phyloP scores from a whole-genome alignment of 2,113 vertebrate species.

The Heterotis niloticus region DNA sequence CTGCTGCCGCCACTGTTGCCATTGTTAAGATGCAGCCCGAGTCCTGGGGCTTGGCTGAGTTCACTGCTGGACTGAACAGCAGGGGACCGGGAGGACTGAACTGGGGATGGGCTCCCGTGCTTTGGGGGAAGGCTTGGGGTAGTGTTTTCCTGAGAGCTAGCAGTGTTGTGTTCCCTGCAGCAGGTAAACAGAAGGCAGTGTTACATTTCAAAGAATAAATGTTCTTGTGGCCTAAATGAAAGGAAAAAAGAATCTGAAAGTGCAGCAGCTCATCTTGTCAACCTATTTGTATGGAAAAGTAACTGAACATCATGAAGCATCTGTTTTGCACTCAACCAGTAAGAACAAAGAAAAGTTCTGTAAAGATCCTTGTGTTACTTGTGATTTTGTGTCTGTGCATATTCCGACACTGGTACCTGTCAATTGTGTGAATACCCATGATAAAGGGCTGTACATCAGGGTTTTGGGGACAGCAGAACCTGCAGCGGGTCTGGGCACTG shows the following conservation, averaged over 20 bases:
- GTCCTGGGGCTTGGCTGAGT: slow-evolving; percentile 63
- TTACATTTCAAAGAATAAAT: neutral
- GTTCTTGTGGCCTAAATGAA: neutral
- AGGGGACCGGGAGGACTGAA: slow-evolving; percentile 69
- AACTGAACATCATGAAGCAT: neutral
- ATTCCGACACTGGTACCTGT: slow-evolving; percentile 68
- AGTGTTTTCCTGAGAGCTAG: slow-evolving; percentile 91
- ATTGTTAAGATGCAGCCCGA: slow-evolving; percentile 70
- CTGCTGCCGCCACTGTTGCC: slow-evolving; percentile 63
- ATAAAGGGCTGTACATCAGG: slow-evolving; percentile 92
- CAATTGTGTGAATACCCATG: slow-evolving; percentile 95
- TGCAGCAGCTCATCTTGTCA: neutral
- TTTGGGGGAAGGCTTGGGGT: slow-evolving; percentile 74
- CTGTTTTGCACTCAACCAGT: neutral
- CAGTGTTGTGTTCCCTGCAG: slow-evolving; percentile 86
- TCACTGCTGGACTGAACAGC: slow-evolving; percentile 57
- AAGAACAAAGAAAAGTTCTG: neutral
- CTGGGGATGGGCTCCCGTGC: slow-evolving; percentile 71
- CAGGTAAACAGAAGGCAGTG: neutral
- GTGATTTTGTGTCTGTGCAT: too few species aligned
- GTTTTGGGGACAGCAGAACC: slow-evolving; percentile 89
- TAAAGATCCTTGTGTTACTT: neutral
- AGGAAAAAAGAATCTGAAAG: neutral
- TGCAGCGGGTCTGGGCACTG: slow-evolving; percentile 94
- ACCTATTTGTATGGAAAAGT: neutral